These are phyloP conservation scores for Vulpes vulpes DNA, from an alignment of 2,113 vertebrate genomes.

Conservation along the genomic window DNA sequence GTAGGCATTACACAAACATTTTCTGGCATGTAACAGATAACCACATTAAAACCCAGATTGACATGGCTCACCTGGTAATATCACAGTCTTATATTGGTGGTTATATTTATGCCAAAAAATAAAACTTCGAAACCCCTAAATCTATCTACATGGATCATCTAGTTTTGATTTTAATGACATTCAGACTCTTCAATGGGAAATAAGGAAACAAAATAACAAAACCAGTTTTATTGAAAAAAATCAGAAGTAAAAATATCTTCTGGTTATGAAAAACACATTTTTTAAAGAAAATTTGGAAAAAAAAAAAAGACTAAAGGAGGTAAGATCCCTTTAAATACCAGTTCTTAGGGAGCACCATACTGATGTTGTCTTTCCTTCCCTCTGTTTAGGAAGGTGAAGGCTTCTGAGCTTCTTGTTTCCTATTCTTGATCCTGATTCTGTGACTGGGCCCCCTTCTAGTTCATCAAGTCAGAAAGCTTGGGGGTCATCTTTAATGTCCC, in stretches of 20 bases:
- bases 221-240: constrained; percentile 1
- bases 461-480: not conserved
- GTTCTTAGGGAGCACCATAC: not conserved
- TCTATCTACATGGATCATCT: not conserved
- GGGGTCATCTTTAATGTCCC: not conserved
- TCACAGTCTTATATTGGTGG: not conserved
- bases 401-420: not conserved
- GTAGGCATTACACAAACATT: not conserved
- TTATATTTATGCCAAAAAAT: not conserved
- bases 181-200: not conserved
- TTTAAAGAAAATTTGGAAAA: constrained; percentile 11
- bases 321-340: not conserved
- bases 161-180: constrained; percentile 52
- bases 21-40: not conserved
- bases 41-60: not conserved
- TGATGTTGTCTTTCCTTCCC: not conserved
- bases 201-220: constrained; percentile 47
- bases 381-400: not conserved
- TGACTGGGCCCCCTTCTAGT: not conserved
- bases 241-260: not conserved
- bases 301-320: not conserved
- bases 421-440: not conserved
- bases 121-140: not conserved
- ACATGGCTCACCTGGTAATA: not conserved
- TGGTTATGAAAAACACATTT: constrained; percentile 16